These are phyloP conservation scores for Rhorus exstirpatorius DNA, from an alignment of 2,888 invertebrate species.

Conservation along the genomic window DNA sequence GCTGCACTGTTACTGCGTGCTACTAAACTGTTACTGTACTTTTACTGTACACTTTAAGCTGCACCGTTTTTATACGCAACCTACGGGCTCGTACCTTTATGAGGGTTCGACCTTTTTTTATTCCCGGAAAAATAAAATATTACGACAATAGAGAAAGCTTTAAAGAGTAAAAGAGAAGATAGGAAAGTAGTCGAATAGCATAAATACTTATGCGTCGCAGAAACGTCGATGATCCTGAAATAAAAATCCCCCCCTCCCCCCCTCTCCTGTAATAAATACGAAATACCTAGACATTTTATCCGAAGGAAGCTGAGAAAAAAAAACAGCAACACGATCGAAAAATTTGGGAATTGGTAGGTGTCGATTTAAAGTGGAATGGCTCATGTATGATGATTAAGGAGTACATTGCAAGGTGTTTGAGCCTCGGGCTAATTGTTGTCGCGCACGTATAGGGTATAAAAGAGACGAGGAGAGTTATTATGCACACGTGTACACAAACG, in stretches of 20 bases:
- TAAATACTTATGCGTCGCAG: no score
- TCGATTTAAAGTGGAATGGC: background rate
- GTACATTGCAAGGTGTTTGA: conserved; percentile 61
- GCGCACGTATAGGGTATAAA: conserved; percentile 30
- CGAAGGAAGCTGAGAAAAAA: background rate
- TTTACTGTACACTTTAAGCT: no score
- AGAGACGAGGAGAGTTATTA: conserved; percentile 43
- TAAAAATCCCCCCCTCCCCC: no score
- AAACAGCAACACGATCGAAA: background rate
- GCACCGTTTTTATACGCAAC: no score
- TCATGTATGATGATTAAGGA: background rate
- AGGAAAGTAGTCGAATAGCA: no score
- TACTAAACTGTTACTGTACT: no score
- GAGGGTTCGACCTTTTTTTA: no score
- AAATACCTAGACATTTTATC: background rate
- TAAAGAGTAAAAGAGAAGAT: no score
- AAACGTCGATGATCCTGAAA: no score
- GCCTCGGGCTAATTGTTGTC: conserved; percentile 67
- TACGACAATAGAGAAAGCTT: no score
- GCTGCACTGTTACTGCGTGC: no score
- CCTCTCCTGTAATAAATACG: background rate
- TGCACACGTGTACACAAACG: conserved; percentile 57
- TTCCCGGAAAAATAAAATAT: background rate
- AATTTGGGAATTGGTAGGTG: background rate
- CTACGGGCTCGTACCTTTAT: no score